These are phyloP conservation scores for Falco concolor DNA, from an alignment of 2,797 vertebrate species.

Conservation along the genomic window DNA sequence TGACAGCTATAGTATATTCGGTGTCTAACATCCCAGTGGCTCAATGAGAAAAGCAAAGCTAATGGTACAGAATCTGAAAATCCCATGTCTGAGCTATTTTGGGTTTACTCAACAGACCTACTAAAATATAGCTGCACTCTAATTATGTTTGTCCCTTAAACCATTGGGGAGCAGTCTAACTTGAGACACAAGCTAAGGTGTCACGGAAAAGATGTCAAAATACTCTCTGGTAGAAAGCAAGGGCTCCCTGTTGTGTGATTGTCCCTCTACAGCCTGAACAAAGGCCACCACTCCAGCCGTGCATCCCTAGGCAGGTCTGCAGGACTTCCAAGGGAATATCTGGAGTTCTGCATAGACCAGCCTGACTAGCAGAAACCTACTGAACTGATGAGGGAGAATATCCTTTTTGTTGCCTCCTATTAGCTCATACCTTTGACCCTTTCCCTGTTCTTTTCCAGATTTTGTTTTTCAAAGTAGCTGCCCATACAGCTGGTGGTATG, in stretches of 20 bases:
- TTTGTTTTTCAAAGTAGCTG: background rate
- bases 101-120: background rate
- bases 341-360: background rate
- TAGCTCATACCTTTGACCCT: background rate
- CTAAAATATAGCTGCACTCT: background rate
- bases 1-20: background rate
- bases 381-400: background rate
- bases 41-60: background rate
- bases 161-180: background rate
- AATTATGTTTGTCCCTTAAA: background rate
- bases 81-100: accelerated
- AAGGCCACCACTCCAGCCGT: background rate
- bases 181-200: background rate
- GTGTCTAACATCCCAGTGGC: background rate
- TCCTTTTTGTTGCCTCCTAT: background rate
- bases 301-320: background rate
- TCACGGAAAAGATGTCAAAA: background rate
- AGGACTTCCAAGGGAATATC: background rate
- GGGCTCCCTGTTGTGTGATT: background rate
- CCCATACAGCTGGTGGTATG: background rate
- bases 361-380: background rate
- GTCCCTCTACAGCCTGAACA: background rate
- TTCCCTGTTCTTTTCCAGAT: background rate
- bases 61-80: background rate
- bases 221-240: background rate